Conservation (phyloP, 1,140 invertebrate species). For the Lerema accius region DNA sequence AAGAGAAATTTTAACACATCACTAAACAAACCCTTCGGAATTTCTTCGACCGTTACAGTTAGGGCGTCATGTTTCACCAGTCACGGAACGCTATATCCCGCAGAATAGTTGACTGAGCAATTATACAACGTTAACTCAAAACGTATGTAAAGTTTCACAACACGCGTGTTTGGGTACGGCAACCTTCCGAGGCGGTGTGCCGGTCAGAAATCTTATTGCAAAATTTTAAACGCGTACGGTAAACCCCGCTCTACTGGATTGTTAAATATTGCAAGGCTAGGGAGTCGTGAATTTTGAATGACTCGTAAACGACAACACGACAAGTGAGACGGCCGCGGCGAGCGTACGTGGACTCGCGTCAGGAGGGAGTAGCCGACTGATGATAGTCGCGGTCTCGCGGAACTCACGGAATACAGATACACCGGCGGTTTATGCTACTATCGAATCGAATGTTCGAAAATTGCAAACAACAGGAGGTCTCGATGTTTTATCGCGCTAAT, state of each 20-base stretch:
- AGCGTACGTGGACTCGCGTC: conserved; percentile 49
- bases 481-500: no score
- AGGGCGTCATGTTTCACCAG: conserved; percentile 28
- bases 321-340: conserved; percentile 11
- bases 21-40: conserved; percentile 19
- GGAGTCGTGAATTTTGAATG: conserved; percentile 42
- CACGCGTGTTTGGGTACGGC: conserved; percentile 47
- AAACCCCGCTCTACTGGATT: conserved; percentile 49
- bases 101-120: conserved; percentile 26
- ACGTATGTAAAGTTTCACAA: conserved; percentile 50
- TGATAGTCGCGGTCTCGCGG: conserved; percentile 24
- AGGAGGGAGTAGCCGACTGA: conserved; percentile 46
- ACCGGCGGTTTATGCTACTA: conserved; percentile 12
- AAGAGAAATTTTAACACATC: conserved; percentile 33
- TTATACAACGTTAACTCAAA: conserved; percentile 39
- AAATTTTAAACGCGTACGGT: conserved; percentile 53
- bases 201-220: conserved; percentile 52
- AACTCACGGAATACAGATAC: background rate
- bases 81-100: conserved; percentile 6
- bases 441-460: conserved; percentile 29
- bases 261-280: conserved; percentile 53
- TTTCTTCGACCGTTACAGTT: conserved; percentile 8
- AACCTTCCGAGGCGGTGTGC: conserved; percentile 43
- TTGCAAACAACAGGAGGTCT: conserved; percentile 10
- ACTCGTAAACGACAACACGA: conserved; percentile 37